Evolutionary conservation across 2,888 invertebrate species (phyloP).

Genomic region (Hemaris fuciformis): DNA sequence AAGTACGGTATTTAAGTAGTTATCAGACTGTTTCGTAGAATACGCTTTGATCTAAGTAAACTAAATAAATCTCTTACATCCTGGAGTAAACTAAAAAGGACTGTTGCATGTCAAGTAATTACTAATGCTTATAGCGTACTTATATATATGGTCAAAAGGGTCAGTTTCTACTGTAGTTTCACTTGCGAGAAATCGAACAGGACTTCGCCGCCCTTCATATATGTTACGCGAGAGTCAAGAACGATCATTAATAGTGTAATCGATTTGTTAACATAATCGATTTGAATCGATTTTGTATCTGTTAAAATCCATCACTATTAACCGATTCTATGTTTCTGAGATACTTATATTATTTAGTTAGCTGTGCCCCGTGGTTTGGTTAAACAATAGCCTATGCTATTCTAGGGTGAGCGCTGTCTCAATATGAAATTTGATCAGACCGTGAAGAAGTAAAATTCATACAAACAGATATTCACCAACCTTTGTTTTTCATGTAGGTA

Average conservation of each 20-base stretch:
- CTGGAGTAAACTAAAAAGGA: not conserved
- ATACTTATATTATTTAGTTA: too few species aligned
- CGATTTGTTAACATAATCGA: not conserved
- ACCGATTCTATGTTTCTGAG: too few species aligned
- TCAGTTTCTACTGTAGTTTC: slow-evolving; percentile 2
- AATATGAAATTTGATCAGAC: too few species aligned
- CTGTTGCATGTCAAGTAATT: not conserved
- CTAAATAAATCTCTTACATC: not conserved
- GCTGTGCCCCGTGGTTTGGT: too few species aligned
- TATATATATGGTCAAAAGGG: slow-evolving; percentile 5
- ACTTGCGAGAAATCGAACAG: not conserved
- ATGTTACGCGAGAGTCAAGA: not conserved
- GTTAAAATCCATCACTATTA: too few species aligned
- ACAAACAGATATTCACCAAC: too few species aligned
- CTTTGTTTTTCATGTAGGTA: too few species aligned
- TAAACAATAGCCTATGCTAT: too few species aligned
- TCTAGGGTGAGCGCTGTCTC: too few species aligned
- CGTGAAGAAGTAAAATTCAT: too few species aligned
- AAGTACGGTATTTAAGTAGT: too few species aligned
- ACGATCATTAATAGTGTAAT: not conserved
- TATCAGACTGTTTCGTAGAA: too few species aligned
- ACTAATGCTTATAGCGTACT: not conserved
- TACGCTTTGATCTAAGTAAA: not conserved
- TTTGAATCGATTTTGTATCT: not conserved
- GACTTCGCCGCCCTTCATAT: not conserved